Percentiles rank a stretch among this genome's conserved stretches.
These are phyloP conservation scores for Capreolus pygargus DNA, from an alignment of 2,113 vertebrate species.

Conservation along the genomic window DNA sequence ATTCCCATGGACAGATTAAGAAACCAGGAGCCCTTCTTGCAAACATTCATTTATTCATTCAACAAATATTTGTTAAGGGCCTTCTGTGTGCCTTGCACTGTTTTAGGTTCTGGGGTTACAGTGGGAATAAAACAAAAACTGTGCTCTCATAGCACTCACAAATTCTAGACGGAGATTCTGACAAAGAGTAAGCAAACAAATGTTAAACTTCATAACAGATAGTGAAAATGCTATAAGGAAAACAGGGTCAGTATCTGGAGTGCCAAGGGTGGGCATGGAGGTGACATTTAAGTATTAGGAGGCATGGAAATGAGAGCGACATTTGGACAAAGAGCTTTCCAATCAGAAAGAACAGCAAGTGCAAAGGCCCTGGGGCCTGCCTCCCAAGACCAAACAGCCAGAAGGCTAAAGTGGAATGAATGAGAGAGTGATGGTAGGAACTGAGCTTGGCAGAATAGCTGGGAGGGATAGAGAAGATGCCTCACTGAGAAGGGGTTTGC, in stretches of 20 bases:
- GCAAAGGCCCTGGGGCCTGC: neutral
- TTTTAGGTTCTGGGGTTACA: neutral
- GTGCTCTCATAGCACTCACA: neutral
- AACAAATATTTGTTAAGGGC: neutral
- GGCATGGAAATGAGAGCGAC: neutral
- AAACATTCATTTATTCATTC: neutral
- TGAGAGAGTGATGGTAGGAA: neutral
- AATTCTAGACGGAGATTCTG: neutral
- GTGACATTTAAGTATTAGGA: neutral
- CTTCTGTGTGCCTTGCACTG: neutral
- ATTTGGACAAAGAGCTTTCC: neutral
- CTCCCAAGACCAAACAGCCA: neutral
- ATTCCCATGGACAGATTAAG: neutral
- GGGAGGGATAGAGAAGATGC: neutral
- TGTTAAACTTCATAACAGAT: neutral
- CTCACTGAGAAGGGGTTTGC: neutral
- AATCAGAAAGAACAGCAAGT: neutral
- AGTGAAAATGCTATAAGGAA: neutral
- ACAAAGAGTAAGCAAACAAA: neutral
- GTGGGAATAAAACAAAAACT: neutral
- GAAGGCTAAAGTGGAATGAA: neutral
- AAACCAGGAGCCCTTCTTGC: fast-evolving
- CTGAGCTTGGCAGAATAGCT: neutral
- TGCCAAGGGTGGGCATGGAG: neutral
- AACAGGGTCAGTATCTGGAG: neutral